A percentile compares a stretch with the other conserved stretches of the same genome.
Conservation (phyloP, 1,140 invertebrate species). For the Leguminivora glycinivorella region DNA sequence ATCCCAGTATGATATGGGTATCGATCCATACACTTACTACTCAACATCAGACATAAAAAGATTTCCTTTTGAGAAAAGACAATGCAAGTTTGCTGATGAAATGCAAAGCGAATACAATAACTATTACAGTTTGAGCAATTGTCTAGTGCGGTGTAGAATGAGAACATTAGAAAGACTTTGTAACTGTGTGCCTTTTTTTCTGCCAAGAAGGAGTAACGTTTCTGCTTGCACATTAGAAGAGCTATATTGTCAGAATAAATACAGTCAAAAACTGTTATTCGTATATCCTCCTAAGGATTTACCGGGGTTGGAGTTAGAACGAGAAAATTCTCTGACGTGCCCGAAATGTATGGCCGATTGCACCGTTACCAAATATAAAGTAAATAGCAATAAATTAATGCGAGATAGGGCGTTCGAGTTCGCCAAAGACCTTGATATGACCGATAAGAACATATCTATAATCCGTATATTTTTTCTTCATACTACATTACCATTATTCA, state of each 20-base stretch:
- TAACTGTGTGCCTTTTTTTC: constrained; percentile 10
- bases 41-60: background rate
- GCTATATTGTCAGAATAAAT: constrained; percentile 15
- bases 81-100: constrained; percentile 12
- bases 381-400: background rate
- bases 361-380: background rate
- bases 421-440: background rate
- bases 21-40: background rate
- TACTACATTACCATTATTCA: background rate
- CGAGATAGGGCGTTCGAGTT: background rate
- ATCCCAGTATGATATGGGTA: background rate
- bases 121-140: constrained; percentile 5
- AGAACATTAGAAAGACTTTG: constrained; percentile 16
- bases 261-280: constrained; percentile 9
- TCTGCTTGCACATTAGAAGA: constrained; percentile 14
- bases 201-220: constrained; percentile 14
- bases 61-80: constrained; percentile 17
- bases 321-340: background rate
- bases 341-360: background rate
- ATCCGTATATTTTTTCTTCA: constrained; percentile 12
- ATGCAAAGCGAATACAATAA: background rate
- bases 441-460: background rate
- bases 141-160: constrained; percentile 17
- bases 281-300: constrained; percentile 16
- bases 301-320: constrained; percentile 7